These are phyloP conservation scores for Aleiodes leptofemur DNA, from an alignment of 2,888 invertebrate genomes.

Conservation along the genomic window DNA sequence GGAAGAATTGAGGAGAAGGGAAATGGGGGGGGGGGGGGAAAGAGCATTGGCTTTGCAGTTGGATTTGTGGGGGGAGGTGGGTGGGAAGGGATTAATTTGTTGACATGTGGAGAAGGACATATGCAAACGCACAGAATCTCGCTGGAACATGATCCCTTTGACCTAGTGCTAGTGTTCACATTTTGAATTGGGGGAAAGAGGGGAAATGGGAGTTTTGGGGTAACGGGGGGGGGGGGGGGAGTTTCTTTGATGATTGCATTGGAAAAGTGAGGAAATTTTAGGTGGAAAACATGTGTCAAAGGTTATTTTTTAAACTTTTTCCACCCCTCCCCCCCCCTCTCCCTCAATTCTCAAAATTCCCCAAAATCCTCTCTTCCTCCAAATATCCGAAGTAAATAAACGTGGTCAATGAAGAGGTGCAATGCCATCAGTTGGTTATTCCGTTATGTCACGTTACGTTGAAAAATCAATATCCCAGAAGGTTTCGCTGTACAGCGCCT, in stretches of 20 bases:
- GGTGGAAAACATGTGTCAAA: no score
- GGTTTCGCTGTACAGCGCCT: conserved; percentile 69
- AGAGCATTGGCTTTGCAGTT: conserved; percentile 27
- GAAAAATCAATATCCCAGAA: conserved; percentile 74
- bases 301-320: no score
- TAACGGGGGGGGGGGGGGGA: no score
- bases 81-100: conserved; percentile 14
- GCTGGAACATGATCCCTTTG: conserved; percentile 11
- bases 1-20: not conserved
- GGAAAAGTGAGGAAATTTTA: no score
- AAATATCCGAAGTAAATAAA: conserved; percentile 29
- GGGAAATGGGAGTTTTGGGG: no score
- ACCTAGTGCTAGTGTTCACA: conserved; percentile 36
- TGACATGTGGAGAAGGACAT: conserved; percentile 34
- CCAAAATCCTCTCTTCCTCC: not conserved
- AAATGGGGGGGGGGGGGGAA: conserved; percentile 24
- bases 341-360: no score
- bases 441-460: conserved; percentile 51
- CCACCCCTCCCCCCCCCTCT: no score
- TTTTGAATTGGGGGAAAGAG: not conserved
- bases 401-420: conserved; percentile 43
- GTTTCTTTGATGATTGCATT: no score
- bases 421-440: conserved; percentile 66
- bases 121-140: conserved; percentile 24
- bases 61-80: conserved; percentile 18